These are phyloP conservation scores for Ctenicera cuprea DNA, from an alignment of 2,888 invertebrate genomes.

Conservation along the genomic window DNA sequence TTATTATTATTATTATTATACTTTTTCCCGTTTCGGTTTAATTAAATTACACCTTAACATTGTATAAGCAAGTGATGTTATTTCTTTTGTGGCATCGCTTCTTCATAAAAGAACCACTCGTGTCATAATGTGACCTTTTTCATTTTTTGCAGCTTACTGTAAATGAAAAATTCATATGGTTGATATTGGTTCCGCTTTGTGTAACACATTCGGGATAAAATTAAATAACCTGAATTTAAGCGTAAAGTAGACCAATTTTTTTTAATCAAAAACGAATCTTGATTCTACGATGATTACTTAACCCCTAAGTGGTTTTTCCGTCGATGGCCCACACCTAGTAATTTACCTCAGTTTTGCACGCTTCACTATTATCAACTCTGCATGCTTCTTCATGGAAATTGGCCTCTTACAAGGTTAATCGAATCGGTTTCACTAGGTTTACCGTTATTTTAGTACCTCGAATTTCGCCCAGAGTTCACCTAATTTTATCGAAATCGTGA, in stretches of 20 bases:
- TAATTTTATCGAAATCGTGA: slow-evolving; percentile 20
- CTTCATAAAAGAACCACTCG: too few species aligned
- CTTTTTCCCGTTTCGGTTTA: too few species aligned
- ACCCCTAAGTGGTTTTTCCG: slow-evolving; percentile 25
- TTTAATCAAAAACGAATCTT: slow-evolving; percentile 11
- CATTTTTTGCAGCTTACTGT: too few species aligned
- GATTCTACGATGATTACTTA: slow-evolving; percentile 31
- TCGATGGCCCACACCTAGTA: slow-evolving; percentile 30
- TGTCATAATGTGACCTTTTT: too few species aligned
- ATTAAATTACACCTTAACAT: too few species aligned
- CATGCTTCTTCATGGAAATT: slow-evolving; percentile 43
- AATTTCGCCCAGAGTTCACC: slow-evolving; percentile 6
- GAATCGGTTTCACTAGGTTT: slow-evolving; percentile 39
- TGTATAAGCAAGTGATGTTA: too few species aligned
- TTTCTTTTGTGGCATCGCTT: too few species aligned
- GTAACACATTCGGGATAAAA: not conserved
- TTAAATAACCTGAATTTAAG: not conserved
- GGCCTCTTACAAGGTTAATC: slow-evolving; percentile 46
- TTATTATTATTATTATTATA: too few species aligned
- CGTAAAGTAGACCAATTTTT: not conserved
- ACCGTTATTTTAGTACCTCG: slow-evolving; percentile 26
- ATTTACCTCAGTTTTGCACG: slow-evolving; percentile 29
- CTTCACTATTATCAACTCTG: slow-evolving; percentile 28
- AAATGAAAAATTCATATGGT: too few species aligned
- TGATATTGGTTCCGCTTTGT: too few species aligned